Percentiles rank a stretch among this genome's conserved stretches.
Conservation (phyloP, 2,888 invertebrate genomes). For the Lepidochrysops patricia region DNA sequence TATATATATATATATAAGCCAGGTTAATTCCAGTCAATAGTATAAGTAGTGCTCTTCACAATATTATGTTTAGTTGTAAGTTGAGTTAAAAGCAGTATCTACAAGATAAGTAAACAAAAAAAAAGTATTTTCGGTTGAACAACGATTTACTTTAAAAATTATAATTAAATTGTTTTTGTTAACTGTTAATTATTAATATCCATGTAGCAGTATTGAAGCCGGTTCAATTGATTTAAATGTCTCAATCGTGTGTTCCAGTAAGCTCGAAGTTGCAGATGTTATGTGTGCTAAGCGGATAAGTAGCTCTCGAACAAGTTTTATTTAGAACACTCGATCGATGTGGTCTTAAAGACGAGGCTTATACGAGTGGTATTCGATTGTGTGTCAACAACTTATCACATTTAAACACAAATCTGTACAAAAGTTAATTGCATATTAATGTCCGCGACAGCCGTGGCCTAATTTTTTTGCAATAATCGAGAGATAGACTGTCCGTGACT, state of each 20-base stretch:
- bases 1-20: too few species aligned
- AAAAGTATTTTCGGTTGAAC: too few species aligned
- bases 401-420: not conserved
- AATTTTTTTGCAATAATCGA: too few species aligned
- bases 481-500: too few species aligned
- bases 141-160: too few species aligned
- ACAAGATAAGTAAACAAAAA: too few species aligned
- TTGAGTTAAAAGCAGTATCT: too few species aligned
- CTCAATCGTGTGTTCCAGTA: not conserved
- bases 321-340: not conserved
- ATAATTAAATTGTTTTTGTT: too few species aligned
- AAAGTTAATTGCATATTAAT: not conserved
- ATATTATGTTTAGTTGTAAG: too few species aligned
- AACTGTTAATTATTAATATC: not conserved
- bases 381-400: not conserved
- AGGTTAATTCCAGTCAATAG: too few species aligned
- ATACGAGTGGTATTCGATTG: not conserved
- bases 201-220: not conserved
- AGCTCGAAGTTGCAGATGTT: not conserved
- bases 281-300: not conserved
- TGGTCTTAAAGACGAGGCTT: not conserved
- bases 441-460: not conserved
- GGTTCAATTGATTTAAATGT: not conserved
- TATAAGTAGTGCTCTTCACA: too few species aligned
- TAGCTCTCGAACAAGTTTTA: constrained; percentile 4